Evolutionary conservation across 2,797 vertebrate species (phyloP), one percentile per base, ranked within the genome.

Genomic region (Sebastiscus albofasciatus): DNA sequence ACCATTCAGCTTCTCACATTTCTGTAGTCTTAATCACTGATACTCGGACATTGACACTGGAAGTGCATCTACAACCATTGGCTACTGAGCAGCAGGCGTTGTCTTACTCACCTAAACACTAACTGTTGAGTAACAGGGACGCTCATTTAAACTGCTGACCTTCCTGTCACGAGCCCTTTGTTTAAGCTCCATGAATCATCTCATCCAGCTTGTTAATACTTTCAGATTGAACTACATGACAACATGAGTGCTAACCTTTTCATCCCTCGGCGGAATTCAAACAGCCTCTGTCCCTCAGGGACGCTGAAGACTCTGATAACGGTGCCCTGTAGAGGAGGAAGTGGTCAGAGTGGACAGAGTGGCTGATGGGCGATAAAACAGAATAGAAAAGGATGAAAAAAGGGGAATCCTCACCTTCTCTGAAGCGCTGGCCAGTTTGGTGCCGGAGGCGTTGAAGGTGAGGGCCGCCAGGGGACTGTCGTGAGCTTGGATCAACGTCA

Each of bases 241-340:
- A 46, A 68, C 24, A 16, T 6, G 18, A 64, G 9, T 2, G 1
- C 96, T 88, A 31, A 99, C 98, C 98, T 98, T 92, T 99, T 99
- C 98, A 99, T 97, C 86, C 98, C 98, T 91, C 98, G 91, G 52
- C 98, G 96, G 88, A 99, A 99, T 93, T 98, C 98, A 80, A 96
- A 99, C 73, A 99, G 94, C 71, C 93, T 97, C 87, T 97, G 96
- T 90, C 98, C 98, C 5, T 98, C 97, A 4, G 98, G 98, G 77
- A 97, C 77, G 29, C 96, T 96, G 95, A 99, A 99, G 33, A 98
- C 97, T 79, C 98, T 96, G 87, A 99, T 98, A 68, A 98, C 98
- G 0, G 97, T 98, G 67, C 98, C 98, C 98, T 98, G 94, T 22
- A 18, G 42, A 84, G 26, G 46, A 85, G 39, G 59, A 49, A 3